A percentile compares a stretch with the other conserved stretches of the same genome.
Evolutionary conservation across 2,113 vertebrate species (phyloP).

Genomic region (Antigone vipio): DNA sequence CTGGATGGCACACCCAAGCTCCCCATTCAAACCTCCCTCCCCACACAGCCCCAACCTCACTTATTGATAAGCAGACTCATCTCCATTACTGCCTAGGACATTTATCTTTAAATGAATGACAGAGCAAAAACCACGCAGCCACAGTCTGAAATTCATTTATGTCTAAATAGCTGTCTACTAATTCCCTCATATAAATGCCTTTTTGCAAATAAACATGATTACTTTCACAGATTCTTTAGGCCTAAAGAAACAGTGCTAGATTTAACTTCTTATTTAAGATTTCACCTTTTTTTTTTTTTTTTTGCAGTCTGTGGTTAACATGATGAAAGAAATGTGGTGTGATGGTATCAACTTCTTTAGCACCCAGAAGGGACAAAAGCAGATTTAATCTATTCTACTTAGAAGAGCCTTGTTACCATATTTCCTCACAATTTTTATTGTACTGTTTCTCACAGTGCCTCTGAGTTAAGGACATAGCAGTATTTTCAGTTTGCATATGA

Average conservation of each 20-base stretch:
- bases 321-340: background rate
- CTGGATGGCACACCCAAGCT: background rate
- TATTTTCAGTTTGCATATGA: background rate
- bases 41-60: rapidly evolving
- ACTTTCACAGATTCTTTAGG: background rate
- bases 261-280: background rate
- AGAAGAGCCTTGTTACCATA: background rate
- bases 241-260: background rate
- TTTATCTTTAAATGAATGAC: slow-evolving; percentile 1
- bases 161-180: background rate
- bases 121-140: background rate
- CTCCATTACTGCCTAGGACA: background rate
- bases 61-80: background rate
- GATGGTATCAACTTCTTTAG: background rate
- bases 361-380: background rate
- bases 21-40: background rate
- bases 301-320: background rate
- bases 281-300: background rate
- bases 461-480: background rate
- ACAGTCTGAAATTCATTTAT: background rate
- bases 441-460: background rate
- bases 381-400: background rate
- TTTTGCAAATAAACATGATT: background rate
- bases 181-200: background rate
- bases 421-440: background rate